Evolutionary conservation across 2,888 invertebrate genomes (phyloP).

Genomic region (Alloplasta piceator): DNA sequence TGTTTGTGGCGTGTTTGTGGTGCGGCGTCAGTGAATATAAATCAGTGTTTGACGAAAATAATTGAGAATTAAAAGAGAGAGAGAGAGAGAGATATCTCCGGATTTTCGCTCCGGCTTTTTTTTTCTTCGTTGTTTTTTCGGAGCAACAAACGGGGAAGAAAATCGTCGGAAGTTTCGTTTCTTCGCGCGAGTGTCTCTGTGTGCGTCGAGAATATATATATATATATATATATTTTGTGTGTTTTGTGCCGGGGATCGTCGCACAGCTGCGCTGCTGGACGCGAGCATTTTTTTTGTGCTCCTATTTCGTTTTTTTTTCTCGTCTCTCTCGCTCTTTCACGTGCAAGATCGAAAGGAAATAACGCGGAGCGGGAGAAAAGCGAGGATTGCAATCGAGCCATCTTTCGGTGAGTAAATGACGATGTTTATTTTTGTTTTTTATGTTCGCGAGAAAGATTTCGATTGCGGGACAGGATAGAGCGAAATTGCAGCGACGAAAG

Average conservation of each 20-base stretch:
- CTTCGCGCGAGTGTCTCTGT: not conserved
- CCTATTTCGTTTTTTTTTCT: not conserved
- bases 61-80: constrained; percentile 7
- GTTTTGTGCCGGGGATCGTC: constrained; percentile 15
- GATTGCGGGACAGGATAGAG: too few species aligned
- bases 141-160: not conserved
- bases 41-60: constrained; percentile 42
- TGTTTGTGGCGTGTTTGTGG: constrained; percentile 27
- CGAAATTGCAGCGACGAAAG: too few species aligned
- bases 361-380: not conserved
- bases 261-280: constrained; percentile 23
- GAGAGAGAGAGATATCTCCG: not conserved
- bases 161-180: not conserved
- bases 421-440: too few species aligned
- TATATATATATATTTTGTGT: not conserved
- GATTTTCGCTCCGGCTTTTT: not conserved
- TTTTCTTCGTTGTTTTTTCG: not conserved
- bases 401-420: constrained; percentile 30
- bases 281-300: constrained; percentile 21
- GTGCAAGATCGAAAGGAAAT: constrained; percentile 11
- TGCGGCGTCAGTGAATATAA: constrained; percentile 44
- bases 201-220: not conserved
- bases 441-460: too few species aligned
- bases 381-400: not conserved
- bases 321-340: not conserved